Evolutionary conservation across 2,113 vertebrate species (phyloP).

Genomic region (Pelvicachromis taeniatus): DNA sequence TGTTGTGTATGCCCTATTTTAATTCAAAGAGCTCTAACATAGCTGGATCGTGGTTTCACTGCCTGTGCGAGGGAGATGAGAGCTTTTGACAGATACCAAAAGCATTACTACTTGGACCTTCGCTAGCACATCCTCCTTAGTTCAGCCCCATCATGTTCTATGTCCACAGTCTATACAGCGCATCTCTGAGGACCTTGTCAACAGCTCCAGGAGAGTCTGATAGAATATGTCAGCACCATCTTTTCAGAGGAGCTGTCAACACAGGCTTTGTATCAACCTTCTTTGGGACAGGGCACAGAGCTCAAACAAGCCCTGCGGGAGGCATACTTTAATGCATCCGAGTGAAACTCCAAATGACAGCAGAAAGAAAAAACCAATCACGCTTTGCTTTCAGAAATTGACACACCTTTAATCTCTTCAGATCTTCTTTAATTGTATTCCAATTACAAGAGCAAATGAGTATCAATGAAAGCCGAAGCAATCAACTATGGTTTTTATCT

Average conservation of each 20-base stretch:
- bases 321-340: not conserved
- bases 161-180: conserved; percentile 19
- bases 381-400: not conserved
- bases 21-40: not conserved
- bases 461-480: not conserved
- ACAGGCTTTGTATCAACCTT: conserved; percentile 56
- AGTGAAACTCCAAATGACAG: conserved; percentile 29
- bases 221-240: conserved; percentile 63
- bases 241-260: conserved; percentile 62
- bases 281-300: conserved; percentile 43
- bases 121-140: conserved; percentile 1
- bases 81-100: conserved; percentile 17
- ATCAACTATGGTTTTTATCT: not conserved
- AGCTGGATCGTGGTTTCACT: not conserved
- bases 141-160: conserved; percentile 10
- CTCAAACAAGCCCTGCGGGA: conserved; percentile 60
- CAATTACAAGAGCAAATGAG: conserved; percentile 8
- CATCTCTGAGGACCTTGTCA: conserved; percentile 60
- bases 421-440: not conserved
- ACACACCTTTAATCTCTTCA: not conserved
- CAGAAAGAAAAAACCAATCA: not conserved
- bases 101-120: conserved; percentile 21
- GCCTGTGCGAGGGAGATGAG: not conserved
- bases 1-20: conserved; percentile 2
- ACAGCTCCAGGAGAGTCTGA: conserved; percentile 56